Evolutionary conservation across 1,140 invertebrate species (phyloP).

Genomic region (Neodiprion lecontei): DNA sequence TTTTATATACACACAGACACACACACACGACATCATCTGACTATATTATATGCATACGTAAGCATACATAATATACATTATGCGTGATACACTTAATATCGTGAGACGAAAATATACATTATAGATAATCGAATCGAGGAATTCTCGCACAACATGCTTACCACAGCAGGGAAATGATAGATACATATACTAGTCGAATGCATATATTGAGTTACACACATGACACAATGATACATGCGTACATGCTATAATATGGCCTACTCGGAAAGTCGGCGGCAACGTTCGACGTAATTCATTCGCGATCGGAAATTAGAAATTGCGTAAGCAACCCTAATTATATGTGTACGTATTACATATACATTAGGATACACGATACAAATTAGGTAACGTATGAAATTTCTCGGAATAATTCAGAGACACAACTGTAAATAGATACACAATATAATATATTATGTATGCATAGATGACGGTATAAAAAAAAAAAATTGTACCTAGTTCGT

Average conservation of each 20-base stretch:
- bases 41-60: slow-evolving; percentile 6
- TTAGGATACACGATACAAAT: slow-evolving; percentile 27
- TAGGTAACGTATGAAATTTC: slow-evolving; percentile 28
- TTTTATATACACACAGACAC: slow-evolving; percentile 19
- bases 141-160: neutral
- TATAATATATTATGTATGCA: slow-evolving; percentile 25
- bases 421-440: slow-evolving; percentile 43
- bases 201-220: neutral
- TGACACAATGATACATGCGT: neutral
- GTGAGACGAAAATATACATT: neutral
- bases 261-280: neutral
- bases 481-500: slow-evolving; percentile 18
- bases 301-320: slow-evolving; percentile 33
- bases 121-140: neutral
- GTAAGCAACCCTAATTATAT: slow-evolving; percentile 57
- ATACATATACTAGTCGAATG: neutral
- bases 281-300: neutral
- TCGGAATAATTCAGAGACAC: slow-evolving; percentile 36
- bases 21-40: too few relatives aligned
- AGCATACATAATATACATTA: neutral
- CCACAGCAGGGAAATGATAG: too few relatives aligned
- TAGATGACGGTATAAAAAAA: slow-evolving; percentile 21
- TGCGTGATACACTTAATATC: neutral
- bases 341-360: slow-evolving; percentile 39
- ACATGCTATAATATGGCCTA: neutral